Base-by-base conservation (phyloP, 2,888 invertebrate species). In the Deilephila elpenor region DNA sequence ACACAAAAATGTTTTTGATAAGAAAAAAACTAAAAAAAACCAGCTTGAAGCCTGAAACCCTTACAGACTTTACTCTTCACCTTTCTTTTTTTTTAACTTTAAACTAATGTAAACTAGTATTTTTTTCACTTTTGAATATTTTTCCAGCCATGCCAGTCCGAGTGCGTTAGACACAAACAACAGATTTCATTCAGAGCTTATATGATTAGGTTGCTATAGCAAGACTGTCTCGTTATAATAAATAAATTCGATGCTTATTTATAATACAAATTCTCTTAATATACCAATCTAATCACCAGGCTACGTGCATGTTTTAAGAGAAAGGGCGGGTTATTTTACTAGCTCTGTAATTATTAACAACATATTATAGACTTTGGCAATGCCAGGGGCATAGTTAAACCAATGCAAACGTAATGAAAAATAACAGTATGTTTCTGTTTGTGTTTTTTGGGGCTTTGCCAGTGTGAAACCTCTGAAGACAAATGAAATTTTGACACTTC, bases 261-360 rank as follows among this genome's bases (percentile, higher is more conserved):
- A 77, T 80, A 78, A 79, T 80, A 81, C 75, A 85, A 78, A 76
- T 80, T 79, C 77, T 80, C 80, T 83, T 81, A 80, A 75, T 82
- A 85, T 84, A 86, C 37, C 85, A 86, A 88, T 83, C 81, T 83
- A 86, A 87, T 84, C 83, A 83, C 77, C 82, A 78, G 83, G 80
- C 77, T 77, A 75, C 74, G 59, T 71, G 74, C 71, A 74, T 73
- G 73, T 56, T 70, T 74, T 17, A 72, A 29, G 32, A 51, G 20
- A 67, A 64, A 44, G 2, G 2, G 14, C 14, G 1, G 11, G 14
- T 14, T 11, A 11, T 44, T 44, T 44, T 44, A 44, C 2, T 44
- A 11, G 0, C 14, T 44, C 3, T 14, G 7, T 7, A 37, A 6
- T 11, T 44, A 11, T 44, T 44, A 44, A 44, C 44, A 0, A 14